Evolutionary conservation across 35 echinoderm and acorn worm genomes (phyloP), one percentile per base, ranked within the genome.

Genomic region (Chiridota heheva): DNA sequence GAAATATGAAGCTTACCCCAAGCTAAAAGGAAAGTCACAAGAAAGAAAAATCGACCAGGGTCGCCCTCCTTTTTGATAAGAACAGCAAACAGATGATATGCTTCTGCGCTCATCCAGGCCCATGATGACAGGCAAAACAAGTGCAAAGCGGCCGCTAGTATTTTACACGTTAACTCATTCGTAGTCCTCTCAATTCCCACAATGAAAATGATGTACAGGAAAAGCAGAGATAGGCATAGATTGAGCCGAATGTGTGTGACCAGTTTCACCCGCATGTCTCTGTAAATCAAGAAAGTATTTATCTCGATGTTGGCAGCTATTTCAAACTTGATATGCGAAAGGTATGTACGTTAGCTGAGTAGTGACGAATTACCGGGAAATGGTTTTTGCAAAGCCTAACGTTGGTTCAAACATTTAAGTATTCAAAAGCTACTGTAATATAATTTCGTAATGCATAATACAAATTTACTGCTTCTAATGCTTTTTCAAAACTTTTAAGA

Each of bases 91-190:
- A 84, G 70, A 8, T 27, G 57, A n/a, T 39, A 48, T 8, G 81
- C 81, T 42, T 84, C 65, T 22, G 72, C 81, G 17, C 44, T 39
- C 58, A 63, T 84, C 80, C 78, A 81, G 57, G 60, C 34, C 0
- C 63, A 18, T 17, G 78, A 81, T 13, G 78, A 41, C 22, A 84
- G 58, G 64, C 65, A 63, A 45, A 84, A 84, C 24, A 45, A 84
- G 28, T 84, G 81, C 15, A 84, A 40, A 15, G 72, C 3, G 2
- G 40, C 81, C 4, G 65, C 35, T 36, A 72, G 38, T 17, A 58
- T n/a, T 60, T 58, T 55, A 72, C 81, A 84, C 32, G 30, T 42
- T 7, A 34, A 0, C 5, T 44, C 48, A 37, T 60, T 44, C 1
- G 3, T 40, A 7, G 36, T 72, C 22, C 30, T 57, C 3, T 72